Percentiles rank a stretch among this genome's conserved stretches.
Conservation (phyloP, 2,797 vertebrate genomes). For the Sarcoramphus papa region DNA sequence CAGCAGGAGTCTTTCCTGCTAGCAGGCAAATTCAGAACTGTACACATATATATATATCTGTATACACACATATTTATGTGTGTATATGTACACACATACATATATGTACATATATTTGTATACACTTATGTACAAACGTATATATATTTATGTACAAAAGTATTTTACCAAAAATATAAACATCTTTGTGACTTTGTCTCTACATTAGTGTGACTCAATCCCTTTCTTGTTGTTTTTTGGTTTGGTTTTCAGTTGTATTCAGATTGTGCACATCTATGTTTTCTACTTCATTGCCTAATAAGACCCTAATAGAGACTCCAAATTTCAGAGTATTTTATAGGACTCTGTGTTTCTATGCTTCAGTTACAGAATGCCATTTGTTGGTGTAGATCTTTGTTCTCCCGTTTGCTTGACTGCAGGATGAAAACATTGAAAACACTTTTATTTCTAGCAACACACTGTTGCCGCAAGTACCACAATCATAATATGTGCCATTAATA, state of each 20-base stretch:
- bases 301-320: not conserved
- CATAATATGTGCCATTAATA: not conserved
- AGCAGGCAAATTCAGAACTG: not conserved
- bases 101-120: not conserved
- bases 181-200: not conserved
- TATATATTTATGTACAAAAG: not conserved
- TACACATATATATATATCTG: not conserved
- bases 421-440: not conserved
- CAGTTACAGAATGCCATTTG: not conserved
- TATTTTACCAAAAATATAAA: not conserved
- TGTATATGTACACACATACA: too few relatives aligned
- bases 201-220: not conserved
- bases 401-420: not conserved
- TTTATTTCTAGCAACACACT: not conserved
- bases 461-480: not conserved
- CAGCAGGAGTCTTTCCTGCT: not conserved
- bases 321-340: not conserved
- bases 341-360: not conserved
- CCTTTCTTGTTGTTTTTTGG: fast-evolving
- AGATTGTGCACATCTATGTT: not conserved
- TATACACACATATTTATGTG: too few relatives aligned
- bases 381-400: not conserved
- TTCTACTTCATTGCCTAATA: not conserved
- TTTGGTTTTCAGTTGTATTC: not conserved
- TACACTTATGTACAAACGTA: fast-evolving